Base-by-base conservation (phyloP, 2,113 vertebrate species). In the Rhadina sibilatrix region DNA sequence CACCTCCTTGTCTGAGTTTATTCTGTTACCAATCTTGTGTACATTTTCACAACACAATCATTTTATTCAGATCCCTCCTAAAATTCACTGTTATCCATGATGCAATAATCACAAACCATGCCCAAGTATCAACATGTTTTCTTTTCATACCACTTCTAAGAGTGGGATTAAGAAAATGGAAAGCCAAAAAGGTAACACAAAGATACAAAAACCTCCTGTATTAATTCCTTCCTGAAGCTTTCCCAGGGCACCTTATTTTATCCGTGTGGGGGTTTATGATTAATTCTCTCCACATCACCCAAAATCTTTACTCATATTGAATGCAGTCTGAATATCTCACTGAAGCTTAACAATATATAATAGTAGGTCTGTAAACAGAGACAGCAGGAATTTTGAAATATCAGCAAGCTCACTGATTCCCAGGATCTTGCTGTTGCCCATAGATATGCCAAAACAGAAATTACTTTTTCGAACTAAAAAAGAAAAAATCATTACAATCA, bases 351-450 rank as follows among this genome's bases (percentile, higher is more conserved):
- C 46, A 69, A 83, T 46, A 72, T 35, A 10, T 66, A 86, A 63
- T 9, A 77, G 8, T 14, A 90, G 79, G 27, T 42, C 47, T 94
- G 83, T 89, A 90, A 94, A 96, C 71, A 94, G 52, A 96, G 46
- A 77, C 59, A 86, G 83, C 33, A 94, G 75, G 63, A 80, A 69
- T 88, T 93, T 57, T 68, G 40, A 93, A 94, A 90, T 72, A 95
- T 31, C 63, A 74, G n/a, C 40, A 72, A 79, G 63, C 28, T 87
- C 68, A 61, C 33, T 46, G 79, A 46, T 49, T 66, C 33, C 24
- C 25, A 54, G 54, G 59, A 93, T 80, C 74, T 72, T 92, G 12
- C 47, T 87, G 15, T 56, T 92, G 70, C 69, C 42, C 38, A 83
- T 15, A 92, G 40, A 57, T 33, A 83, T n/a, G 57, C 17, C 44